Conservation (phyloP, 2,888 invertebrate genomes). For the Eupithecia subumbrata region DNA sequence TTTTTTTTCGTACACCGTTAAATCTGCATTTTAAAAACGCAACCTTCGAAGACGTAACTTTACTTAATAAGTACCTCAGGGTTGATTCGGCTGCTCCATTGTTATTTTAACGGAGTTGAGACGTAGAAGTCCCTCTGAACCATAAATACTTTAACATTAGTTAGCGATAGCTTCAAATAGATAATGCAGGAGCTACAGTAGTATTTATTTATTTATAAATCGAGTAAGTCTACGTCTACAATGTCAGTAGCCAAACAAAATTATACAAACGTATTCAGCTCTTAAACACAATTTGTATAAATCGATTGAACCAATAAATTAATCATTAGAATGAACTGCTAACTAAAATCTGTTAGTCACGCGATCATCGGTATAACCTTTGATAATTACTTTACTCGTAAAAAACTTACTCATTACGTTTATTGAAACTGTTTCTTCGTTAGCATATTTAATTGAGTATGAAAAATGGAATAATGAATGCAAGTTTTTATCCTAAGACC, state of each 20-base stretch:
- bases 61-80: neutral
- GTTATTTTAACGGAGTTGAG: neutral
- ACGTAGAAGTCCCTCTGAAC: neutral
- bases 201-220: neutral
- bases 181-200: neutral
- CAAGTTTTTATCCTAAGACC: conserved; percentile 49
- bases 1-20: neutral
- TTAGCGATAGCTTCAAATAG: neutral
- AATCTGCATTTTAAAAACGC: neutral
- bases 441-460: conserved; percentile 41
- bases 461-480: conserved; percentile 36
- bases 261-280: conserved; percentile 22
- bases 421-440: conserved; percentile 34
- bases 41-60: neutral
- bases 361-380: conserved; percentile 50
- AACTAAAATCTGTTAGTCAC: conserved; percentile 38
- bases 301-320: conserved; percentile 37
- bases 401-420: conserved; percentile 41
- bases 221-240: neutral
- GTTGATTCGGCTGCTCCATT: neutral
- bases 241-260: conserved; percentile 2
- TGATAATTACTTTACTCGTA: conserved; percentile 45
- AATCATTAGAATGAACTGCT: conserved; percentile 31
- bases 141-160: neutral
- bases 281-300: conserved; percentile 31